Evolutionary conservation across 2,888 invertebrate genomes (phyloP).

Genomic region (Camponotus fellah): DNA sequence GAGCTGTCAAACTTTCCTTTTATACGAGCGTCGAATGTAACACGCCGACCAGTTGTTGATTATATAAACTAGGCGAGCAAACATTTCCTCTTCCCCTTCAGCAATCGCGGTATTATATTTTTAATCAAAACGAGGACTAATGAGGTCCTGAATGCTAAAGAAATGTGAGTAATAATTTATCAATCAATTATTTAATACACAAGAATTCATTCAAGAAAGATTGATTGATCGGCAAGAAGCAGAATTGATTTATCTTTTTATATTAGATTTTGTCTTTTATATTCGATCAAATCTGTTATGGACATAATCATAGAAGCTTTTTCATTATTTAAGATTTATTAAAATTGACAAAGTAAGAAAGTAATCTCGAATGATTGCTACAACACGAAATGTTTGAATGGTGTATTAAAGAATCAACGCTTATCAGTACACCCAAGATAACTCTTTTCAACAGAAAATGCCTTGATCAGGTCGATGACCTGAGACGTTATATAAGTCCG

Average conservation of each 20-base stretch:
- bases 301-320: neutral
- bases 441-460: slow-evolving; percentile 68
- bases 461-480: slow-evolving; percentile 68
- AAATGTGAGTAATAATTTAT: neutral
- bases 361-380: neutral
- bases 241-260: neutral
- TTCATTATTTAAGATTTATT: neutral
- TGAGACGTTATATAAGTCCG: slow-evolving; percentile 60
- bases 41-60: slow-evolving; percentile 17
- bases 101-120: neutral
- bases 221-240: neutral
- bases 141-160: neutral
- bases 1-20: slow-evolving; percentile 41
- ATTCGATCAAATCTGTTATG: neutral
- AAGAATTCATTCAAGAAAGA: neutral
- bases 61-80: slow-evolving; percentile 19
- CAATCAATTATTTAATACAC: neutral
- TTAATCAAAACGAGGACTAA: neutral
- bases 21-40: slow-evolving; percentile 8
- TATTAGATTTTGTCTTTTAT: neutral
- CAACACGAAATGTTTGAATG: neutral
- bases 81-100: neutral
- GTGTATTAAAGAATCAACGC: slow-evolving; percentile 56
- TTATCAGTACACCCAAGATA: slow-evolving; percentile 63
- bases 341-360: slow-evolving; percentile 12